These are phyloP conservation scores for Axis porcinus DNA, from an alignment of 2,113 vertebrate species.

Conservation along the genomic window DNA sequence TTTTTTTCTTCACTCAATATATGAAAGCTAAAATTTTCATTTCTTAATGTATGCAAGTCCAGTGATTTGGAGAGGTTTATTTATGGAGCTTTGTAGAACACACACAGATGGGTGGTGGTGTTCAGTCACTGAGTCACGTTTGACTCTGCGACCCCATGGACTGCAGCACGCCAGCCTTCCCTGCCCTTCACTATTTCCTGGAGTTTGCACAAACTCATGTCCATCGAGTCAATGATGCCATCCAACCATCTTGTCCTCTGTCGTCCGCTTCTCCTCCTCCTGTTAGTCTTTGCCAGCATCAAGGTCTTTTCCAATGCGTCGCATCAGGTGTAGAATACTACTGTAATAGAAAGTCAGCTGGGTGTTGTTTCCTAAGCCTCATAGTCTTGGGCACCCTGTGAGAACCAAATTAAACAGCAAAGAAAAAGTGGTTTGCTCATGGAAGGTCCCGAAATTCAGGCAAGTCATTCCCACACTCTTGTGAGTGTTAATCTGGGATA, in stretches of 20 bases:
- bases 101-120: background rate
- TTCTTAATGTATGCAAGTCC: background rate
- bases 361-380: background rate
- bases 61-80: background rate
- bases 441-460: background rate
- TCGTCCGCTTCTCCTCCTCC: background rate
- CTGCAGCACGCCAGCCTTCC: background rate
- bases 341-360: background rate
- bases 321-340: background rate
- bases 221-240: background rate
- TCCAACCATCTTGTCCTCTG: background rate
- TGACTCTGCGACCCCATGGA: background rate
- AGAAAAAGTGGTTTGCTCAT: background rate
- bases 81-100: background rate
- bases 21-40: slow-evolving; percentile 1
- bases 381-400: background rate
- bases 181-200: background rate
- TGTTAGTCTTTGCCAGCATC: background rate
- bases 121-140: background rate
- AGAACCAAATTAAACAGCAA: background rate
- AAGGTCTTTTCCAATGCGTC: background rate
- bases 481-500: background rate
- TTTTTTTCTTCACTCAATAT: slow-evolving; percentile 7
- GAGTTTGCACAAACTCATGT: background rate
- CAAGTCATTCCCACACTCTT: background rate